phyloP scores from a whole-genome alignment of 2,888 invertebrate species.

The Neoaliturus tenellus region DNA sequence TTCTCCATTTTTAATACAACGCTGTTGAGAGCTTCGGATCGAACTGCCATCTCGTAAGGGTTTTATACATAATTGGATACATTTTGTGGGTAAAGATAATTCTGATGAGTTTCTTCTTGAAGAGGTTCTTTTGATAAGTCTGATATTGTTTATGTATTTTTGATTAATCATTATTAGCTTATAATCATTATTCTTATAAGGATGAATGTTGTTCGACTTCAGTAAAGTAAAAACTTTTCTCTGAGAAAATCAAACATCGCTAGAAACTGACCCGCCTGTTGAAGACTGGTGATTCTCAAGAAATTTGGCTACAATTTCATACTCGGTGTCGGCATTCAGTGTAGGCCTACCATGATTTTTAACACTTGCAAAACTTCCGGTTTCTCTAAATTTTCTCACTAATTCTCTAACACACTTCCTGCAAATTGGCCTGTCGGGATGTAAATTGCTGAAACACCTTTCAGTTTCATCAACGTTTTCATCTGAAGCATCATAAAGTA shows the following conservation, averaged over 20 bases:
- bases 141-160: too few relatives aligned
- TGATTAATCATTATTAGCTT: too few relatives aligned
- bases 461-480: background rate
- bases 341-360: slow-evolving; percentile 9
- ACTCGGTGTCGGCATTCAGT: background rate
- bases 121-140: too few relatives aligned
- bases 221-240: background rate
- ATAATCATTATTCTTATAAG: too few relatives aligned
- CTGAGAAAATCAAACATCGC: background rate
- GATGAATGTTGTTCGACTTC: slow-evolving; percentile 12
- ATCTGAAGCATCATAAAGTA: background rate
- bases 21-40: too few relatives aligned
- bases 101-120: too few relatives aligned
- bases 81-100: too few relatives aligned
- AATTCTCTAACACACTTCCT: background rate
- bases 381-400: background rate
- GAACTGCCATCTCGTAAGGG: too few relatives aligned
- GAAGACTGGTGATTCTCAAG: slow-evolving; percentile 7
- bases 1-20: too few relatives aligned
- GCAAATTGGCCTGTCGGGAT: slow-evolving; percentile 1
- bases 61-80: too few relatives aligned
- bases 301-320: background rate
- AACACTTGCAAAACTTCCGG: background rate
- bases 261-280: background rate
- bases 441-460: background rate